Conservation (phyloP, 92 coral and sea anemone genomes). For the Epizoanthus rinbou region DNA sequence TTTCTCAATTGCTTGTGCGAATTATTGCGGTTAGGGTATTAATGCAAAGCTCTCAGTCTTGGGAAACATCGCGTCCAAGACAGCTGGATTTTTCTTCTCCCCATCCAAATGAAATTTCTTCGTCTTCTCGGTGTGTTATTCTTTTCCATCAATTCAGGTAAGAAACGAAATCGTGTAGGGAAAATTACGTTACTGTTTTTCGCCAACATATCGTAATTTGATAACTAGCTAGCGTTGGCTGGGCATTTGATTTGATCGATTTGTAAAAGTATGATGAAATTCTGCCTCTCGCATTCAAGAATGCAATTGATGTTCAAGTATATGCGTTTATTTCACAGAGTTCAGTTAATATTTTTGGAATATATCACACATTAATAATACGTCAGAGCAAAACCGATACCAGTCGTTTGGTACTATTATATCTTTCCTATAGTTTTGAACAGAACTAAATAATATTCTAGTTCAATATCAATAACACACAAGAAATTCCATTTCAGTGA, state of each 20-base stretch:
- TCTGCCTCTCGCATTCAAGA: too few species aligned
- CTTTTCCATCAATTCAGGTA: not conserved
- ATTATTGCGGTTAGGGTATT: not conserved
- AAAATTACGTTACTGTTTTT: not conserved
- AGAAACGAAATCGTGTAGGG: not conserved
- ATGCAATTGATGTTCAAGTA: too few species aligned
- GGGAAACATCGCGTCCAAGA: not conserved
- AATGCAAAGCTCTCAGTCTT: not conserved
- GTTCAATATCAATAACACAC: too few species aligned
- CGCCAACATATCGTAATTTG: not conserved
- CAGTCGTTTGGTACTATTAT: not conserved
- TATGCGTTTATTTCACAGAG: too few species aligned
- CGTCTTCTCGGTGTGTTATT: not conserved
- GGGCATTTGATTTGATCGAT: too few species aligned
- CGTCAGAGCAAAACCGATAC: not conserved
- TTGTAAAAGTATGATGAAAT: too few species aligned
- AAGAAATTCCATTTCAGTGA: too few species aligned
- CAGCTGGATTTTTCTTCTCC: not conserved
- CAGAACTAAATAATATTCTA: too few species aligned
- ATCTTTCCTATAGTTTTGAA: too few species aligned
- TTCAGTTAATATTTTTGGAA: too few species aligned
- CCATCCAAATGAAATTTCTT: not conserved
- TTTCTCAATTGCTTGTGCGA: not conserved
- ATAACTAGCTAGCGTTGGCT: not conserved
- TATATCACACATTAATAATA: not conserved